These are phyloP conservation scores for Muschampia plurimacula DNA, from an alignment of 2,888 invertebrate genomes.

Conservation along the genomic window DNA sequence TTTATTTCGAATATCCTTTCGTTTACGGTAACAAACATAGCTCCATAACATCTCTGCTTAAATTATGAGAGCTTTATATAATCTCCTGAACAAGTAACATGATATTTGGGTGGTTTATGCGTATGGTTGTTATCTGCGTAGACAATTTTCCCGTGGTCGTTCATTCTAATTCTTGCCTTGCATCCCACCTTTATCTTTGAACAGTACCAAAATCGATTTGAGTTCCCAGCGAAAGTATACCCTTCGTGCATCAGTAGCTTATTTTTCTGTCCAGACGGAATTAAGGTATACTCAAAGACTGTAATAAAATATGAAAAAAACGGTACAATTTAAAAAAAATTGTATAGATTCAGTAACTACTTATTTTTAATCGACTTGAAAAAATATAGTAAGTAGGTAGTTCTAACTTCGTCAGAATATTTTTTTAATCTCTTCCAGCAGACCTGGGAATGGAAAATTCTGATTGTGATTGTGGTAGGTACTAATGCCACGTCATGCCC, in stretches of 20 bases:
- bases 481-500: no score
- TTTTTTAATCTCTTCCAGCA: no score
- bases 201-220: slow-evolving; percentile 46
- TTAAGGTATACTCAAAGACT: neutral
- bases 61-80: neutral
- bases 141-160: slow-evolving; percentile 35
- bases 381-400: no score
- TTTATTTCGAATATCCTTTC: no score
- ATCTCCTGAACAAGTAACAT: neutral
- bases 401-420: no score
- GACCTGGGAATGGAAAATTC: no score
- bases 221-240: slow-evolving; percentile 51
- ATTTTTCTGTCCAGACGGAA: slow-evolving; percentile 8
- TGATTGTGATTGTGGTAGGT: no score
- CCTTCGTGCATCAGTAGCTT: slow-evolving; percentile 40
- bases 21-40: no score
- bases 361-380: no score
- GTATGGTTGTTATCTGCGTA: slow-evolving; percentile 1
- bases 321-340: no score
- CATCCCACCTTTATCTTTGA: slow-evolving; percentile 49
- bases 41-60: no score
- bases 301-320: neutral
- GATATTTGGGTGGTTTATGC: neutral
- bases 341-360: no score
- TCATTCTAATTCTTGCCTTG: slow-evolving; percentile 47